phyloP scores from a whole-genome alignment of 2,797 vertebrate species.

The Myotis myotis region DNA sequence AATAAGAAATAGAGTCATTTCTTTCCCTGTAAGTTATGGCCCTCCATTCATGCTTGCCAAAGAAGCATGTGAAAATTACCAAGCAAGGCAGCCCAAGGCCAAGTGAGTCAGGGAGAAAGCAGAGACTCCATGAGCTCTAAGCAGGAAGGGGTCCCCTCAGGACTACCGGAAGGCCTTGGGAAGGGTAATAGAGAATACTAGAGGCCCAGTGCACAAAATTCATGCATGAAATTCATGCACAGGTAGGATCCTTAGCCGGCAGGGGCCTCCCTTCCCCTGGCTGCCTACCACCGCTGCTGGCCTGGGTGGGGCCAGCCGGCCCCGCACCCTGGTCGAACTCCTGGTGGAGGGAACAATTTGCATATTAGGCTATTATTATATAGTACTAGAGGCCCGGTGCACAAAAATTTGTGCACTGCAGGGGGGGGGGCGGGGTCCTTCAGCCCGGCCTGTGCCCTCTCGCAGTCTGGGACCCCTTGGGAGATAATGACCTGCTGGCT shows the following conservation, averaged over 20 bases:
- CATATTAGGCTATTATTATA: background rate
- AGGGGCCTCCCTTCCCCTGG: too few species aligned
- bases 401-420: too few species aligned
- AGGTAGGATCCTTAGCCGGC: too few species aligned
- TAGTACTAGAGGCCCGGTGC: background rate
- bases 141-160: background rate
- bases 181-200: background rate
- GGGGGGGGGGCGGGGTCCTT: too few species aligned
- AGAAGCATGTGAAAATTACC: background rate
- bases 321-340: too few species aligned
- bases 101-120: background rate
- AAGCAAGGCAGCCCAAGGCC: background rate
- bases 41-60: background rate
- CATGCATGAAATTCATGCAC: too few species aligned
- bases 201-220: too few species aligned
- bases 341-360: too few species aligned
- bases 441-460: too few species aligned
- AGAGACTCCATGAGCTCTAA: background rate
- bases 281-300: too few species aligned
- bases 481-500: too few species aligned
- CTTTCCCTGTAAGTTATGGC: background rate
- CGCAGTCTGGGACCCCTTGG: too few species aligned
- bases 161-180: background rate
- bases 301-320: accelerated
- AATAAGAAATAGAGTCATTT: background rate